phyloP scores from a whole-genome alignment of 2,797 vertebrate genomes.

The Cheirogaleus major region DNA sequence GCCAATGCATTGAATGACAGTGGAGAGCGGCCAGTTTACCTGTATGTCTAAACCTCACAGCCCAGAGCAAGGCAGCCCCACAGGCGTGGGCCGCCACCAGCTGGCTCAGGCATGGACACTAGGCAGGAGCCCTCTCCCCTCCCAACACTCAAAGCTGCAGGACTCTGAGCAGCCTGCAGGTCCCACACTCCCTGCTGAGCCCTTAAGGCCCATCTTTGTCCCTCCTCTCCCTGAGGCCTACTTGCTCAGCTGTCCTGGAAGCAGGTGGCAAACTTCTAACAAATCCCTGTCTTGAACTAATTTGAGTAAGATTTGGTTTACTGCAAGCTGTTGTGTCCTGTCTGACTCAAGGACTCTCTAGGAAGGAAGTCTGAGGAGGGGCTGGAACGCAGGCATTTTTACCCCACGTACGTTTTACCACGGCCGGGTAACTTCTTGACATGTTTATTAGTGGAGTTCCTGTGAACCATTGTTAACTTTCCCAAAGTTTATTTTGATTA shows the following conservation, averaged over 20 bases:
- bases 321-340: neutral
- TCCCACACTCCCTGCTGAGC: neutral
- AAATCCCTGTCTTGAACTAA: neutral
- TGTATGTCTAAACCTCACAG: neutral
- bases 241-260: neutral
- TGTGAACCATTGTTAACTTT: neutral
- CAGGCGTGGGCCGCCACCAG: neutral
- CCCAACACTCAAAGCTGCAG: neutral
- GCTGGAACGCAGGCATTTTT: neutral
- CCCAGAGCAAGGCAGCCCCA: neutral
- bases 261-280: neutral
- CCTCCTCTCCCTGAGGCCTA: no score
- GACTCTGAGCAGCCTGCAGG: accelerated
- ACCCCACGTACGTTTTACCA: no score
- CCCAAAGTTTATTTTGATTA: neutral
- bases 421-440: neutral
- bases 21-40: neutral
- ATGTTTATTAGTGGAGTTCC: neutral
- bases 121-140: neutral
- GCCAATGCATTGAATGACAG: neutral
- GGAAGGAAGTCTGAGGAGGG: neutral
- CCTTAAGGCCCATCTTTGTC: neutral
- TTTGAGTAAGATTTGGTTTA: neutral
- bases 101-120: neutral
- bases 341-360: neutral